Base-by-base conservation (phyloP, 2,888 invertebrate genomes). In the Cantharis nigra region DNA sequence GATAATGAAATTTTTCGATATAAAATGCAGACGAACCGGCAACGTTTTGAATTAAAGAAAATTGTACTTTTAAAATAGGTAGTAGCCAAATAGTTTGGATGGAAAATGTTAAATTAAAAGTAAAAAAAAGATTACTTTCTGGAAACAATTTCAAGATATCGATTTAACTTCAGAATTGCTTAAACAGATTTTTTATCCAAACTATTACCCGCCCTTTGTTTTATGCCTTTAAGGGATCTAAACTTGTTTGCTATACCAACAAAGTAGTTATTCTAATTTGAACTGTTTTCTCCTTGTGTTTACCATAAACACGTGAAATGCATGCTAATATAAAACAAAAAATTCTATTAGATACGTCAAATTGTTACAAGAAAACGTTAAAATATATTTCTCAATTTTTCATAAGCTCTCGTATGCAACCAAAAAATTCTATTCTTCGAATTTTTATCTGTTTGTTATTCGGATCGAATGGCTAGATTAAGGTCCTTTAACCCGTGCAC, bases 1-100 rank as follows among this genome's bases (percentile, higher is more conserved):
- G 30, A 67, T 72, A 72, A 72, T 72, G 72, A 72, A 72, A 72
- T 69, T 72, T 65, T 62, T 72, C 64, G 67, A 67, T 72, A 49
- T 67, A 72, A 72, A 72, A 72, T 65, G 72, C 72, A 72, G 65
- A 33, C 33, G 14, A 49, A 69, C 18, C 16, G n/a, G 14, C 26
- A 67, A 5, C 3, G 26, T 9, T 23, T 26, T 67, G 16, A 16
- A 20, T 26, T 23, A 20, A 11, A 67, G 9, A 3, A 20, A 20
- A 26, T 67, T 67, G 20, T 20, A 26, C 14, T 67, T 67, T 67
- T 49, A 49, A 33, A 49, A 9, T 49, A 23, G 23, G 23, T 23
- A 49, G 23, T 23, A 49, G 13, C 7, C 11, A 1, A 4, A 13
- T 33, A 13, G 33, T 30, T 9, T 5, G 33, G 13, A n/a, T 49